Percentiles rank a stretch among this genome's conserved stretches.
Evolutionary conservation across 2,888 invertebrate genomes (phyloP).

Genomic region (Acanthosepion pharaonis): DNA sequence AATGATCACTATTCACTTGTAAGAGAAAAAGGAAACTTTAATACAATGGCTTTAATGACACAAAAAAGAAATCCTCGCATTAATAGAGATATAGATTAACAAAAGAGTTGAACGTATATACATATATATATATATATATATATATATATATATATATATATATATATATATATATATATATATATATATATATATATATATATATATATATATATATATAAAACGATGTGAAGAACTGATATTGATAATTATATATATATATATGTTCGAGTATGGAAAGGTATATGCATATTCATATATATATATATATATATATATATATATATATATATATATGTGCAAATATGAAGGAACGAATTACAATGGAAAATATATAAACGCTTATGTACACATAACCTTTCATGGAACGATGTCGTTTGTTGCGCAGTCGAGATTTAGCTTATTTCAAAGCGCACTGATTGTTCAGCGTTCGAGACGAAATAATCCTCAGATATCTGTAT

Average conservation of each 20-base stretch:
- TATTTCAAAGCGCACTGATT: too few relatives aligned
- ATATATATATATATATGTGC: neutral
- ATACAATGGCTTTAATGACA: constrained; percentile 33
- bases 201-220: constrained; percentile 33
- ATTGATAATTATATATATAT: neutral
- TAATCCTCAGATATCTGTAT: too few relatives aligned
- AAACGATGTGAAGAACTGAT: too few relatives aligned
- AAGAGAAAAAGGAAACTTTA: constrained; percentile 21
- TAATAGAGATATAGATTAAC: constrained; percentile 4
- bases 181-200: constrained; percentile 33
- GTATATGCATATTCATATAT: neutral
- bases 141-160: constrained; percentile 33
- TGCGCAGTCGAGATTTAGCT: too few relatives aligned
- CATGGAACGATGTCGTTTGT: too few relatives aligned
- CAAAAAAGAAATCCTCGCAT: constrained; percentile 17
- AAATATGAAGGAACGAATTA: too few relatives aligned
- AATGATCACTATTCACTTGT: constrained; percentile 20
- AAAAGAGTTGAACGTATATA: neutral
- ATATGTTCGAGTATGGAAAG: neutral
- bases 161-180: neutral
- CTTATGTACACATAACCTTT: too few relatives aligned
- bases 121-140: constrained; percentile 23
- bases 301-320: constrained; percentile 1
- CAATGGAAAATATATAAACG: too few relatives aligned
- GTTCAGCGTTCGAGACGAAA: too few relatives aligned